Evolutionary conservation across 1,140 invertebrate genomes (phyloP).

Genomic region (Melipona quadrifasciata): DNA sequence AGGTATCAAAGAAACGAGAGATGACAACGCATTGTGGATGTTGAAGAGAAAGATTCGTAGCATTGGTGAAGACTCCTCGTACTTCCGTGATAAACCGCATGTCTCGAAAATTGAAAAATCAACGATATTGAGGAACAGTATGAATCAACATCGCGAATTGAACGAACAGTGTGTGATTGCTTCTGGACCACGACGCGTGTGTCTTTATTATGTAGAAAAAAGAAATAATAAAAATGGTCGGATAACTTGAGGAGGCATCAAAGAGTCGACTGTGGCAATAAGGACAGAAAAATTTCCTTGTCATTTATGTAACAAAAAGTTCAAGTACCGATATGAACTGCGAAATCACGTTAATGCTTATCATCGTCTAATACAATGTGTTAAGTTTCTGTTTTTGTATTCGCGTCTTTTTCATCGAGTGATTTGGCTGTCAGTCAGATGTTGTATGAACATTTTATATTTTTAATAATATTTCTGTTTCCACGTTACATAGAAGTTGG

Average conservation of each 20-base stretch:
- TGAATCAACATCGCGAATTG: slow-evolving; percentile 14
- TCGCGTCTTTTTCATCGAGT: not conserved
- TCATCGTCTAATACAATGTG: slow-evolving; percentile 33
- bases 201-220: slow-evolving; percentile 77
- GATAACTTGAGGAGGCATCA: slow-evolving; percentile 82
- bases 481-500: not conserved
- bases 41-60: slow-evolving; percentile 60
- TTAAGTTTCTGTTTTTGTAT: not conserved
- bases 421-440: too few relatives aligned
- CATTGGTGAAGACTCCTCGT: slow-evolving; percentile 19
- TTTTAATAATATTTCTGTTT: too few relatives aligned
- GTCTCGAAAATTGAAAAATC: not conserved
- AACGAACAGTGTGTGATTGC: slow-evolving; percentile 37
- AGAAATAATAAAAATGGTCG: slow-evolving; percentile 82
- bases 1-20: slow-evolving; percentile 43
- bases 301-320: slow-evolving; percentile 73
- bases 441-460: not conserved
- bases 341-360: slow-evolving; percentile 73
- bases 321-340: slow-evolving; percentile 77
- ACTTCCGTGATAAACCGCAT: slow-evolving; percentile 4
- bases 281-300: slow-evolving; percentile 76
- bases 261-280: slow-evolving; percentile 83
- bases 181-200: slow-evolving; percentile 60
- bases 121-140: not conserved
- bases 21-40: slow-evolving; percentile 63